phyloP scores from a whole-genome alignment of 2,113 vertebrate genomes.

The Cepphus grylle region DNA sequence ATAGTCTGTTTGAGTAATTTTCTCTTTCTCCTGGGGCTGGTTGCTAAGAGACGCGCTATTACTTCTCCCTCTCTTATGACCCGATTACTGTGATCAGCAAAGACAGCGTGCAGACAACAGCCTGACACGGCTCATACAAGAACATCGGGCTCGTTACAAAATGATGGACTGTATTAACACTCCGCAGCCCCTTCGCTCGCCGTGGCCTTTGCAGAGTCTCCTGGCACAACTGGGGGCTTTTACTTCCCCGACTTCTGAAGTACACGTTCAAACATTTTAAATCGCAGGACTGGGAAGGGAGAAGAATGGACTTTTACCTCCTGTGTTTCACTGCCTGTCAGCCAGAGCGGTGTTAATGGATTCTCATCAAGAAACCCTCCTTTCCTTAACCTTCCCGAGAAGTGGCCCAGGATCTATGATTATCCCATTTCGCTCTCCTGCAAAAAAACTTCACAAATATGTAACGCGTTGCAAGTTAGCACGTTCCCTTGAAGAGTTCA shows the following conservation, averaged over 20 bases:
- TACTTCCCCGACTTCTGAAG: constrained; percentile 34
- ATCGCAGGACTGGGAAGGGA: constrained; percentile 38
- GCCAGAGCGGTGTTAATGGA: not conserved
- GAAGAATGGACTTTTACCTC: constrained; percentile 51
- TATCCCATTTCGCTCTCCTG: not conserved
- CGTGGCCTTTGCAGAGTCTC: constrained; percentile 43
- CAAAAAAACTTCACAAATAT: not conserved
- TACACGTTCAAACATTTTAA: constrained; percentile 26
- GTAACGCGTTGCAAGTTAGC: accelerated
- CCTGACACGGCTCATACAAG: constrained; percentile 50
- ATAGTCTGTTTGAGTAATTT: constrained; percentile 72
- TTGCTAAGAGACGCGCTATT: constrained; percentile 79
- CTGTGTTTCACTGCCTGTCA: constrained; percentile 14
- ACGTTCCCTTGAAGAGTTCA: not conserved
- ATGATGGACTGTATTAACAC: constrained; percentile 58
- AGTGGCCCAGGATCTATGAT: not conserved
- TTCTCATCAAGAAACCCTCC: not conserved
- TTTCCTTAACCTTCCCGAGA: not conserved
- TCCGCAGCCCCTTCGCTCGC: not conserved
- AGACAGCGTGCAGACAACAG: constrained; percentile 63
- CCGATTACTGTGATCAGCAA: constrained; percentile 75
- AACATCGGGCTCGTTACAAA: constrained; percentile 48
- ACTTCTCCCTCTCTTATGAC: constrained; percentile 78
- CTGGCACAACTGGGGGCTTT: constrained; percentile 48
- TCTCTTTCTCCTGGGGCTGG: constrained; percentile 76